Percentiles rank a stretch among this genome's conserved stretches.
Conservation (phyloP, 1,140 invertebrate species). For the Agrilus planipennis region DNA sequence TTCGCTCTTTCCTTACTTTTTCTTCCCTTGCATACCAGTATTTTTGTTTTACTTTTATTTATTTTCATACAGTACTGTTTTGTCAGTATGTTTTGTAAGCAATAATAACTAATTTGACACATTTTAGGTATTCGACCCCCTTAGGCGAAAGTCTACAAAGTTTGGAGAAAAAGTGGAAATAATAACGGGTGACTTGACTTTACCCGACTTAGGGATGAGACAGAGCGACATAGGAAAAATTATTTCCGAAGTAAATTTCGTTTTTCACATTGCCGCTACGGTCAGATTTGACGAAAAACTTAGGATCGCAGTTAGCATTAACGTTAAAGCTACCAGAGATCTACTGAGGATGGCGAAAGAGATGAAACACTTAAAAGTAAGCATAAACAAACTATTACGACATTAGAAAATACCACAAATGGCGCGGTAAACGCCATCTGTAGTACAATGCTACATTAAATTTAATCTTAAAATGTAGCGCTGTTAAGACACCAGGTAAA, state of each 20-base stretch:
- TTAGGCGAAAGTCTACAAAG: slow-evolving; percentile 20
- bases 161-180: slow-evolving; percentile 28
- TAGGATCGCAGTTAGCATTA: slow-evolving; percentile 50
- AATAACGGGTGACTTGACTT: slow-evolving; percentile 30
- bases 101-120: too few relatives aligned
- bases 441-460: slow-evolving; percentile 14
- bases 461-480: slow-evolving; percentile 12
- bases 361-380: slow-evolving; percentile 54
- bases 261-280: slow-evolving; percentile 54
- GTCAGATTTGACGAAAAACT: slow-evolving; percentile 60
- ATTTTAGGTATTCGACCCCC: slow-evolving; percentile 2
- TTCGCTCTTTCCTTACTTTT: too few relatives aligned
- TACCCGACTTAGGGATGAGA: slow-evolving; percentile 12
- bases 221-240: not conserved
- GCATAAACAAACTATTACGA: too few relatives aligned
- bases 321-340: slow-evolving; percentile 52
- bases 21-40: too few relatives aligned
- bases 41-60: too few relatives aligned
- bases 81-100: too few relatives aligned
- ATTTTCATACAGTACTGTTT: too few relatives aligned
- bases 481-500: too few relatives aligned
- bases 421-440: too few relatives aligned
- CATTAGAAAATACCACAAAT: too few relatives aligned
- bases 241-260: slow-evolving; percentile 27
- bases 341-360: slow-evolving; percentile 50